A percentile compares a stretch with the other conserved stretches of the same genome.
These are phyloP conservation scores for Chionodraco myersi DNA, from an alignment of 2,113 vertebrate genomes.

Conservation along the genomic window DNA sequence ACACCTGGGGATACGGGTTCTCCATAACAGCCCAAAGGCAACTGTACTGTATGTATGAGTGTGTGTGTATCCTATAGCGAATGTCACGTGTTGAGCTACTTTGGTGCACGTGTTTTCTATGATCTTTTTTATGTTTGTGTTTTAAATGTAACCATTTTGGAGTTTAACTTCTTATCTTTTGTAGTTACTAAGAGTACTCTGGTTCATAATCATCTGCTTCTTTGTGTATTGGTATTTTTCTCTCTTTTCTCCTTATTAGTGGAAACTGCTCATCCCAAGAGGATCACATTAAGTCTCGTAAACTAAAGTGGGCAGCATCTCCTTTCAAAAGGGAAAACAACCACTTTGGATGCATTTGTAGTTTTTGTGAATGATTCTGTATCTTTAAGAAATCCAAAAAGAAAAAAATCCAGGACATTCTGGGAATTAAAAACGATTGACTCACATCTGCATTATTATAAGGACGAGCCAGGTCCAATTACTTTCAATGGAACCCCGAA, in stretches of 20 bases:
- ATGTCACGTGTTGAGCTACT: neutral
- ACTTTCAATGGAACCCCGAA: neutral
- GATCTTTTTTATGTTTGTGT: neutral
- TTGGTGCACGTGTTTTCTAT: neutral
- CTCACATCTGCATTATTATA: neutral
- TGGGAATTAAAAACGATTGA: no score
- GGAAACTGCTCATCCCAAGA: neutral
- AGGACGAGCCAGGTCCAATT: neutral
- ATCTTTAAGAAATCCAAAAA: no score
- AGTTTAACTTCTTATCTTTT: neutral
- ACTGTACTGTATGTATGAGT: slow-evolving; percentile 10
- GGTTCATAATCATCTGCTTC: neutral
- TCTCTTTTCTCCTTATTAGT: neutral
- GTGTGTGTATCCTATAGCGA: neutral
- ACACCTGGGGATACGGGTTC: slow-evolving; percentile 46
- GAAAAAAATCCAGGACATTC: no score
- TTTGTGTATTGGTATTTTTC: neutral
- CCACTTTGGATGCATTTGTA: no score
- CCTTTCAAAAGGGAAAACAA: neutral
- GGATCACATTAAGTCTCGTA: neutral
- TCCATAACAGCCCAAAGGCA: slow-evolving; percentile 50
- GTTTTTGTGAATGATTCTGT: no score
- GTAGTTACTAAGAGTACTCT: neutral
- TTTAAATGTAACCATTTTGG: neutral
- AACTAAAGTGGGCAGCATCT: neutral